Conservation (phyloP, 2,888 invertebrate genomes). For the Tachina grossa region DNA sequence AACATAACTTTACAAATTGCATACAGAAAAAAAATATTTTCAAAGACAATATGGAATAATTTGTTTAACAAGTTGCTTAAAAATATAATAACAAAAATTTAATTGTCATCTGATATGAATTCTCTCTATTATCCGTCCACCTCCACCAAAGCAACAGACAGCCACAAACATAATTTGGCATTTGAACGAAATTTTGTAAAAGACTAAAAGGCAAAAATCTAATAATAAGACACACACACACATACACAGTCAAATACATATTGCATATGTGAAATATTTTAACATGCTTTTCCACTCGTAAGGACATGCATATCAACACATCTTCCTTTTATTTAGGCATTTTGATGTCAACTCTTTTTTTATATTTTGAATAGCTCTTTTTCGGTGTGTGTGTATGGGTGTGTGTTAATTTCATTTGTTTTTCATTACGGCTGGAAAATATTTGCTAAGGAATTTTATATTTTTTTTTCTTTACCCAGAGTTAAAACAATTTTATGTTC, state of each 20-base stretch:
- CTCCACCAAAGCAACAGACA: background rate
- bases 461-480: background rate
- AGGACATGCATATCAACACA: background rate
- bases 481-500: conserved; percentile 48
- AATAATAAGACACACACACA: conserved; percentile 22
- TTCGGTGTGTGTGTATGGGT: conserved; percentile 1
- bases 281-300: conserved; percentile 30
- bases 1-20: conserved; percentile 54
- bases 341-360: conserved; percentile 44
- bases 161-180: background rate
- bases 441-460: conserved; percentile 54
- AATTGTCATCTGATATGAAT: conserved; percentile 63
- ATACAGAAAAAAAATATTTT: conserved; percentile 45
- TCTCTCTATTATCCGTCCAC: background rate
- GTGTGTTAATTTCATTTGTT: conserved; percentile 58
- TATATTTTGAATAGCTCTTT: background rate
- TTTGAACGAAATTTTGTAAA: background rate
- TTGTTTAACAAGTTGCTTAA: conserved; percentile 55
- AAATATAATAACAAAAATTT: conserved; percentile 48
- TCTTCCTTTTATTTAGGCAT: conserved; percentile 22
- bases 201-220: conserved; percentile 41
- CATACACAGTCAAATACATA: background rate
- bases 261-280: conserved; percentile 59
- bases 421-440: conserved; percentile 51
- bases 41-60: conserved; percentile 59